These are phyloP conservation scores for Dryobotodes eremita DNA, from an alignment of 2,888 invertebrate genomes.

Conservation along the genomic window DNA sequence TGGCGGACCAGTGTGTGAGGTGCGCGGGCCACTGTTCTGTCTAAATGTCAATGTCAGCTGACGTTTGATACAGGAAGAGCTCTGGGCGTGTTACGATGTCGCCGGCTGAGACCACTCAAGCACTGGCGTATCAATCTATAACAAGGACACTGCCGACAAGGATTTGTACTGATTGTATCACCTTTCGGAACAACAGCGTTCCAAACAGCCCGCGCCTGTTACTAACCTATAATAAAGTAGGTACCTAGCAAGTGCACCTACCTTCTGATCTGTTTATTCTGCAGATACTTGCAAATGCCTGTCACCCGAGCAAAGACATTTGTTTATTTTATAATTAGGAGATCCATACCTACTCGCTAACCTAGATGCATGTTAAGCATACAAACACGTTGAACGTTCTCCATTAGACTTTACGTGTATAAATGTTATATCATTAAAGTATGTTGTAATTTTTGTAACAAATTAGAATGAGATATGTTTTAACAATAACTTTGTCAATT, in stretches of 20 bases:
- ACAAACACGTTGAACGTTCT: slow-evolving; percentile 54
- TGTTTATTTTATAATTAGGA: slow-evolving; percentile 67
- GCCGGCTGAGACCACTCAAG: slow-evolving; percentile 61
- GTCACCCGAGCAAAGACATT: slow-evolving; percentile 50
- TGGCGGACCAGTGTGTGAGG: slow-evolving; percentile 70
- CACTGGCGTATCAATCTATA: slow-evolving; percentile 77
- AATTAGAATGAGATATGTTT: slow-evolving; percentile 19
- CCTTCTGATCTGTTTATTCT: slow-evolving; percentile 13
- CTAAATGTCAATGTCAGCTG: slow-evolving; percentile 88
- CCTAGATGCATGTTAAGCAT: slow-evolving; percentile 68
- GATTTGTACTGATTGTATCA: slow-evolving; percentile 64
- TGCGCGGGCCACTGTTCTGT: slow-evolving; percentile 66
- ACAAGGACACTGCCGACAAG: slow-evolving; percentile 77
- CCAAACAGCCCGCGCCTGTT: slow-evolving; percentile 20
- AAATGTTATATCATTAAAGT: slow-evolving; percentile 55
- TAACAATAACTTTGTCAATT: slow-evolving; percentile 33
- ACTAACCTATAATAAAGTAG: slow-evolving; percentile 13
- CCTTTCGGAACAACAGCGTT: slow-evolving; percentile 47
- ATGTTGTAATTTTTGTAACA: slow-evolving; percentile 37
- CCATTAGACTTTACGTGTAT: slow-evolving; percentile 43
- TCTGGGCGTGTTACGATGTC: slow-evolving; percentile 76
- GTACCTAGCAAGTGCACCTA: neutral
- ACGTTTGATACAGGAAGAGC: slow-evolving; percentile 83
- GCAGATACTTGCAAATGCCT: slow-evolving; percentile 34
- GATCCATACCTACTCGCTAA: slow-evolving; percentile 61